These are phyloP conservation scores for Pterostichus niger DNA, from an alignment of 2,888 invertebrate species.

Conservation along the genomic window DNA sequence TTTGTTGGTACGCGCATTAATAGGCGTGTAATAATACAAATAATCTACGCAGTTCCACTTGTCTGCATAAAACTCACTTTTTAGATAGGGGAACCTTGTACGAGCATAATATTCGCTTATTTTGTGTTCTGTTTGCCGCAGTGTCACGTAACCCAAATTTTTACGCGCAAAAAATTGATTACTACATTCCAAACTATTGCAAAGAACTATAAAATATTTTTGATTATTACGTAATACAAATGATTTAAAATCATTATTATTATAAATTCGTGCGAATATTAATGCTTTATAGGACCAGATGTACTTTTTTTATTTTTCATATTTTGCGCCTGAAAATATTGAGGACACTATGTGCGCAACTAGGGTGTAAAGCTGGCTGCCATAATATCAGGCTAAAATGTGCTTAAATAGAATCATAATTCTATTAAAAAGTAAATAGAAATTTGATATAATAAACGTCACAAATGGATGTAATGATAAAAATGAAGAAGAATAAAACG, in stretches of 20 bases:
- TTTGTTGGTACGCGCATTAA: too few species aligned
- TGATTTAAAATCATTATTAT: neutral
- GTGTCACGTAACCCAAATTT: slow-evolving; percentile 46
- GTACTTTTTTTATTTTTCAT: too few species aligned
- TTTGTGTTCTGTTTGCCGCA: slow-evolving; percentile 7
- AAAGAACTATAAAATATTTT: neutral
- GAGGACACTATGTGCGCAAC: neutral
- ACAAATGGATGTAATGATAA: too few species aligned
- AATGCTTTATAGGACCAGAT: too few species aligned
- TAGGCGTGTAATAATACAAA: neutral
- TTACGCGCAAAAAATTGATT: slow-evolving; percentile 48
- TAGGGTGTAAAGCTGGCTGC: neutral
- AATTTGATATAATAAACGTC: too few species aligned
- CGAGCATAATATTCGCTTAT: neutral
- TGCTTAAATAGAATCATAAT: too few species aligned
- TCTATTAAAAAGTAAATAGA: too few species aligned
- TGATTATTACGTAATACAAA: neutral
- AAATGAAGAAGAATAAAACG: neutral
- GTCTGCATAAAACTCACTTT: slow-evolving; percentile 17
- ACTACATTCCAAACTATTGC: slow-evolving; percentile 28
- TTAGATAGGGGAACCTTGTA: slow-evolving; percentile 16
- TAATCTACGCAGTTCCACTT: neutral
- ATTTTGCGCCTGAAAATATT: too few species aligned
- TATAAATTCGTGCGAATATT: neutral
- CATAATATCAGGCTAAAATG: neutral